Evolutionary conservation across 2,113 vertebrate species (phyloP), one percentile per base, ranked within the genome.

Genomic region (Siniperca chuatsi): DNA sequence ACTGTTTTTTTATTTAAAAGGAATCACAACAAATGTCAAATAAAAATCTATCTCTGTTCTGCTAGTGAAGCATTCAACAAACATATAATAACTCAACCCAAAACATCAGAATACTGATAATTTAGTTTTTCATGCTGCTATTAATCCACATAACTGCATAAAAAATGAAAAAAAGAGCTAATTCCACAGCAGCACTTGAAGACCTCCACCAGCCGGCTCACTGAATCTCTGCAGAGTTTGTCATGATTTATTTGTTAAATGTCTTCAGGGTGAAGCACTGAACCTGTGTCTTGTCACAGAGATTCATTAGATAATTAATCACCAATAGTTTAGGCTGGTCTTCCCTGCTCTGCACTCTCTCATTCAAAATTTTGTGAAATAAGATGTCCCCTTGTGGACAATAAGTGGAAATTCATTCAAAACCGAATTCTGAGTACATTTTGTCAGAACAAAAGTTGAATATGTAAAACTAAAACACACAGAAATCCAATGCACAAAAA

Each of bases 381-480:
- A 78, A 80, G 79, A 77, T 72, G 90, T 79, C 93, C 89, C 84
- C 92, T 89, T 79, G 93, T 93, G 95, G 94, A 61, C 85, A 80
- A 64, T 16, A 13, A 6, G 62, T 25, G 71, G 48, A 90, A 93
- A 50, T 71, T 23, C 44, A 54, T 65, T 18, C 50, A 78, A 1
- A 60, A 10, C 25, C 6, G 18, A 37, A 71, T 25, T 42, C 8
- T 78, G 15, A 58, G 25, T 48, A 44, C 54, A 66, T 71, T 74
- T 85, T 77, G 20, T 62, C 35, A 54, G 58, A 82, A 73, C 3
- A 64, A 81, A 82, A 84, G n/a, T 20, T 74, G 42, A 79, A 75
- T 50, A 73, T 54, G 23, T 8, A 44, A 83, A 72, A 77, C n/a
- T 82, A 74, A 73, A 82, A 78, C 64, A 78, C 48, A 40, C 0